Evolutionary conservation across 2,113 vertebrate genomes (phyloP).

Genomic region (Plecotus auritus): DNA sequence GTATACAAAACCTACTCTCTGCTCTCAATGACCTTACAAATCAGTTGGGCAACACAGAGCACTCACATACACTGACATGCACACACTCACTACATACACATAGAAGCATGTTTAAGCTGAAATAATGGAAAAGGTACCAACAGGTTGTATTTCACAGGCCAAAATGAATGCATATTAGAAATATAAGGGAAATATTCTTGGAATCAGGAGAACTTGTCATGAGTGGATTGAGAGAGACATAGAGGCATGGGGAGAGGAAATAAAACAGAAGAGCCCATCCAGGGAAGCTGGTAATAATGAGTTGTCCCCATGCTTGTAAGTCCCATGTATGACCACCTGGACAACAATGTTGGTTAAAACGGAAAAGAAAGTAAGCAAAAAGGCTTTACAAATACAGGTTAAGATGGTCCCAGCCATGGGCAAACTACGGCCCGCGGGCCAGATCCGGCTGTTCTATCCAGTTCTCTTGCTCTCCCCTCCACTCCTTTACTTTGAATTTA

Average conservation of each 20-base stretch:
- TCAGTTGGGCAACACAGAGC: neutral
- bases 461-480: too few species aligned
- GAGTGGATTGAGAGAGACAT: neutral
- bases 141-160: neutral
- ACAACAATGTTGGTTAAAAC: neutral
- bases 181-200: neutral
- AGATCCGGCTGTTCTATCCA: too few species aligned
- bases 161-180: neutral
- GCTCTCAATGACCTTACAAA: neutral
- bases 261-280: neutral
- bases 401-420: too few species aligned
- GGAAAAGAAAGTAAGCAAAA: neutral
- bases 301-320: neutral
- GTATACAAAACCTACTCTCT: neutral
- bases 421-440: too few species aligned
- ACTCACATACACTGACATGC: neutral
- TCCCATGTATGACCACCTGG: neutral
- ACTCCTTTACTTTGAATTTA: too few species aligned
- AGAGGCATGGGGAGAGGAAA: neutral
- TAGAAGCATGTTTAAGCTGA: neutral
- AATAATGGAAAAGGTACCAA: neutral
- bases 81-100: neutral
- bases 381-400: neutral
- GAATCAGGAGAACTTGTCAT: neutral
- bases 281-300: neutral